These are phyloP conservation scores for Struthio camelus DNA, from an alignment of 2,113 vertebrate genomes.

Conservation along the genomic window DNA sequence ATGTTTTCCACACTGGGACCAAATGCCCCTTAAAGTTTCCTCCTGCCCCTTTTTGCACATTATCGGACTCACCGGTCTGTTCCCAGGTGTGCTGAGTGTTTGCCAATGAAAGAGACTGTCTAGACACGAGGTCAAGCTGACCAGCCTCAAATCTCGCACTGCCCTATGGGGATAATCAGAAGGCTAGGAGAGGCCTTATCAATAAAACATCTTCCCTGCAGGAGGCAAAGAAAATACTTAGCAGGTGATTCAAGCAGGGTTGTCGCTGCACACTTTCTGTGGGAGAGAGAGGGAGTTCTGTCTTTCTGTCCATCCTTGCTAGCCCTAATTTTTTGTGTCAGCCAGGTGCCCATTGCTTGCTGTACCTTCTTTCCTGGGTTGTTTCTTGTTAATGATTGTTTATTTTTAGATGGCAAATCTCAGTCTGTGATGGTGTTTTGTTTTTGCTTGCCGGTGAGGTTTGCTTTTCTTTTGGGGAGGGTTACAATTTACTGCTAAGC, in stretches of 20 bases:
- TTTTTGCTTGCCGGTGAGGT: background rate
- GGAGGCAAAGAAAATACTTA: constrained; percentile 12
- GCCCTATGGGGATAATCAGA: background rate
- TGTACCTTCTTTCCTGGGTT: background rate
- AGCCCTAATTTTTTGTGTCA: background rate
- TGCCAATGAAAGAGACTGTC: background rate
- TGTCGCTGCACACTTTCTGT: background rate
- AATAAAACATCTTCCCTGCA: constrained; percentile 37
- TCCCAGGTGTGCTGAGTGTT: background rate
- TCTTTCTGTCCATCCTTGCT: background rate
- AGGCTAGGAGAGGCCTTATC: constrained; percentile 2
- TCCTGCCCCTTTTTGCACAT: background rate
- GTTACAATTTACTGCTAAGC: constrained; percentile 51
- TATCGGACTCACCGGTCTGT: background rate
- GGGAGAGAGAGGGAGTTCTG: background rate
- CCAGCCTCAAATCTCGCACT: background rate
- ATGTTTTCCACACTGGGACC: background rate
- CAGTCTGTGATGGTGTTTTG: constrained; percentile 34
- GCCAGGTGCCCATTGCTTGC: background rate
- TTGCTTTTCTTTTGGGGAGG: constrained; percentile 35
- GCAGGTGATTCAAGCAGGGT: background rate
- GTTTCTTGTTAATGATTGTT: constrained; percentile 52
- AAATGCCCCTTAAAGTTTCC: background rate
- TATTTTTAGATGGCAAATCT: constrained; percentile 67
- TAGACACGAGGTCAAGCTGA: constrained; percentile 1